These are phyloP conservation scores for Shinisaurus crocodilurus DNA, from an alignment of 2,113 vertebrate species.

Conservation along the genomic window DNA sequence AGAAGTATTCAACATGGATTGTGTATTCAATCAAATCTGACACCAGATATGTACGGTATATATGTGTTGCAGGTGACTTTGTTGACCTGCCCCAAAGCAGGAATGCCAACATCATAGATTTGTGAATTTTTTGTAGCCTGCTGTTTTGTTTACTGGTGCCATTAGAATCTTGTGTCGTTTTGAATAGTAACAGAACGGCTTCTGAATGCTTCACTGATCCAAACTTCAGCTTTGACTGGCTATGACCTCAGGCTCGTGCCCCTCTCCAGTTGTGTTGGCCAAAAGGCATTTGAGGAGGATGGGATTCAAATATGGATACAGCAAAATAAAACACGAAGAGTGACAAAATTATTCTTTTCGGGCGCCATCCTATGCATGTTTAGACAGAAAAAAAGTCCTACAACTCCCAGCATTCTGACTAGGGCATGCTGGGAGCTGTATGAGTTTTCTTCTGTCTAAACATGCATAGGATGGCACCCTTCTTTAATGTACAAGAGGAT, in stretches of 20 bases:
- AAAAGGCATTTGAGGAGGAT: not conserved
- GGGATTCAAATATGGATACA: not conserved
- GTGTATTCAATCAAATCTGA: conserved; percentile 18
- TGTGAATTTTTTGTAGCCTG: not conserved
- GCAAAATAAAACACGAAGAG: not conserved
- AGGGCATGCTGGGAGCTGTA: too few species aligned
- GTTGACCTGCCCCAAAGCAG: not conserved
- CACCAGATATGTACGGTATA: not conserved
- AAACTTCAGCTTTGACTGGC: not conserved
- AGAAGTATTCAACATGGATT: conserved; percentile 14
- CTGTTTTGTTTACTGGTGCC: not conserved
- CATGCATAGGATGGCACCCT: too few species aligned
- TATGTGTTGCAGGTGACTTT: not conserved
- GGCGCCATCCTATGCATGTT: not conserved
- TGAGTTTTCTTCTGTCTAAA: too few species aligned
- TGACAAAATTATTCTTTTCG: not conserved
- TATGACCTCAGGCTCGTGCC: not conserved
- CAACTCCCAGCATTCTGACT: too few species aligned
- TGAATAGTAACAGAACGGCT: not conserved
- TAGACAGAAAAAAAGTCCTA: not conserved
- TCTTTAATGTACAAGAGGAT: too few species aligned
- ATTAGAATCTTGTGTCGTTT: not conserved
- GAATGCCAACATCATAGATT: not conserved
- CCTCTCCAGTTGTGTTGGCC: not conserved
- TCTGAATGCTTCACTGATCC: not conserved